These are phyloP conservation scores for Neocrepidodera transversa DNA, from an alignment of 2,888 invertebrate genomes.

Conservation along the genomic window DNA sequence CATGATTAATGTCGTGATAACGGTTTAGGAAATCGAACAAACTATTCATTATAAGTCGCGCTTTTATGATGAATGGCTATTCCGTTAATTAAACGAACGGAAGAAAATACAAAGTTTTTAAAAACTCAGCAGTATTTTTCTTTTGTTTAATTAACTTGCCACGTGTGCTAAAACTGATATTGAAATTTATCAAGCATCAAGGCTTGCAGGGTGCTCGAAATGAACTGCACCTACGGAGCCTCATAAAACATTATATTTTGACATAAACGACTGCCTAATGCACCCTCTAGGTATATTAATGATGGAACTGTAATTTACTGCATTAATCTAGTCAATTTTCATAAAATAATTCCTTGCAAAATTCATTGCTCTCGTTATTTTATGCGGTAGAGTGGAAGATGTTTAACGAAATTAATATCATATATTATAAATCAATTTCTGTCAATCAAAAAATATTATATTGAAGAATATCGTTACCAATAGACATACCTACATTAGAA, in stretches of 20 bases:
- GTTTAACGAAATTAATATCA: too few relatives aligned
- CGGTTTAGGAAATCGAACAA: conserved; percentile 1
- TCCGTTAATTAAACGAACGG: conserved; percentile 18
- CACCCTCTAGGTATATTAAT: conserved; percentile 31
- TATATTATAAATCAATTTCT: too few relatives aligned
- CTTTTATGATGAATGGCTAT: conserved; percentile 15
- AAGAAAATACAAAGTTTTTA: neutral
- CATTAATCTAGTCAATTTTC: conserved; percentile 21
- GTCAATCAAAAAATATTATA: too few relatives aligned
- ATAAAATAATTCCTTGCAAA: conserved; percentile 4
- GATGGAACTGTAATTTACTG: conserved; percentile 22
- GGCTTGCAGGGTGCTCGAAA: conserved; percentile 1
- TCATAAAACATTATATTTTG: conserved; percentile 30
- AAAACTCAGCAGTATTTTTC: too few relatives aligned
- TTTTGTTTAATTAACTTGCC: too few relatives aligned
- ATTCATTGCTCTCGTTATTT: neutral
- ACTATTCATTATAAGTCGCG: conserved; percentile 11
- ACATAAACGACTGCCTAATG: conserved; percentile 28
- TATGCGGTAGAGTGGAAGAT: too few relatives aligned
- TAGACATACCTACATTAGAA: too few relatives aligned
- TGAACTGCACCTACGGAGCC: conserved; percentile 14
- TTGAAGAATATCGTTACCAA: too few relatives aligned
- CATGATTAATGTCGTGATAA: conserved; percentile 17
- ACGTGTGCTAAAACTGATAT: conserved; percentile 11
- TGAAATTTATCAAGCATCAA: conserved; percentile 19